These are phyloP conservation scores for Xestobium rufovillosum DNA, from an alignment of 2,888 invertebrate species.

Conservation along the genomic window DNA sequence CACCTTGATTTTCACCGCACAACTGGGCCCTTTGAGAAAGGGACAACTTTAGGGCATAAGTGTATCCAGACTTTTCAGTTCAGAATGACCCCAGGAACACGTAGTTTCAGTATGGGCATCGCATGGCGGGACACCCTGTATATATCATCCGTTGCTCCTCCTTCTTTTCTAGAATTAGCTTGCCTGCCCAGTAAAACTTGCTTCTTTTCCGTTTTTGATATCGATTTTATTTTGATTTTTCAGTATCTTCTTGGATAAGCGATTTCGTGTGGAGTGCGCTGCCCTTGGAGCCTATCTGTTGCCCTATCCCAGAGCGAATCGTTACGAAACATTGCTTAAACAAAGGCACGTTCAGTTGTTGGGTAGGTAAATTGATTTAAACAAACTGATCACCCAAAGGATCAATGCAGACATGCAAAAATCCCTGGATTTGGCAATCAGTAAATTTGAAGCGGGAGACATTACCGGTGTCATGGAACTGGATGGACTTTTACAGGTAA, in stretches of 20 bases:
- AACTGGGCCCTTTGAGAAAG: too few relatives aligned
- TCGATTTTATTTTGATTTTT: constrained; percentile 15
- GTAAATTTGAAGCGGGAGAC: constrained; percentile 94
- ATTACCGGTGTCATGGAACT: constrained; percentile 94
- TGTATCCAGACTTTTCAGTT: too few relatives aligned
- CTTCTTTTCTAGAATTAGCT: too few relatives aligned
- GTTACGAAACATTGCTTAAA: constrained; percentile 89
- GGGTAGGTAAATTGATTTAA: constrained; percentile 92
- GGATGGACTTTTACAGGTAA: constrained; percentile 75
- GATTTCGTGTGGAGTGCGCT: constrained; percentile 93
- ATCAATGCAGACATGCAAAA: constrained; percentile 95
- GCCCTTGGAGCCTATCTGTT: constrained; percentile 80
- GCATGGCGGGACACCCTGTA: too few relatives aligned
- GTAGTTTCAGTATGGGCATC: too few relatives aligned
- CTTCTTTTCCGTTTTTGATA: not conserved
- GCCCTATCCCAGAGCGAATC: constrained; percentile 79
- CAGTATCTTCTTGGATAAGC: constrained; percentile 91
- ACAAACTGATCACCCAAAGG: constrained; percentile 85
- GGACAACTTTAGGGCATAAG: too few relatives aligned
- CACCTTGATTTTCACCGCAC: too few relatives aligned
- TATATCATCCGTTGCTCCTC: too few relatives aligned
- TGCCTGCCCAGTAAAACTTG: too few relatives aligned
- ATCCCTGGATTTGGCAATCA: constrained; percentile 90
- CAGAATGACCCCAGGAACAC: too few relatives aligned
- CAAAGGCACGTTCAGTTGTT: constrained; percentile 93